Conservation (phyloP, 1,140 invertebrate species). For the Archivesica marissinica region DNA sequence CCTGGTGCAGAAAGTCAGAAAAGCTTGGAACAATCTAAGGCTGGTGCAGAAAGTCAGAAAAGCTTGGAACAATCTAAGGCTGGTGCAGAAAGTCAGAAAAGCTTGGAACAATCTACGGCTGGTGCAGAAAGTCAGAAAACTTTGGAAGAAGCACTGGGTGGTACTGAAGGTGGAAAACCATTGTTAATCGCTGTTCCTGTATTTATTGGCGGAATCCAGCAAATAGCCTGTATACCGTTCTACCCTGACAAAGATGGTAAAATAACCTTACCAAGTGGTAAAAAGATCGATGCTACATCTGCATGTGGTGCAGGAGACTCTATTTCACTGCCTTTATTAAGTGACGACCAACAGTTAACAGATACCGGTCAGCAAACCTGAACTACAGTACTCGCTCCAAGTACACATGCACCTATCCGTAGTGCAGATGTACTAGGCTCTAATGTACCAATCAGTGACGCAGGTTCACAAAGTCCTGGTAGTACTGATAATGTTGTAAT, state of each 20-base stretch:
- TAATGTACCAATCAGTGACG: too few species aligned
- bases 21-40: neutral
- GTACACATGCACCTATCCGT: too few species aligned
- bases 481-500: too few species aligned
- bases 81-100: neutral
- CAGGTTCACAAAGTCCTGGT: too few species aligned
- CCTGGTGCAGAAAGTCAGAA: neutral
- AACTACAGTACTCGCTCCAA: too few species aligned
- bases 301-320: neutral
- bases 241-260: constrained; percentile 31
- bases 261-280: constrained; percentile 18
- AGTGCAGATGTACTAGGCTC: too few species aligned
- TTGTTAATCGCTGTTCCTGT: constrained; percentile 19
- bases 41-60: neutral
- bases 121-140: neutral
- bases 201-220: neutral
- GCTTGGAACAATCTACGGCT: neutral
- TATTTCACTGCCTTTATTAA: neutral
- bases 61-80: neutral
- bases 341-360: neutral
- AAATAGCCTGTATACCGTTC: constrained; percentile 13
- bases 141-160: neutral
- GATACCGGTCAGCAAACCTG: neutral
- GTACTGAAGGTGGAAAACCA: neutral
- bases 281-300: neutral